These are phyloP conservation scores for Harmothoe impar DNA, from an alignment of 2,888 invertebrate genomes.

Conservation along the genomic window DNA sequence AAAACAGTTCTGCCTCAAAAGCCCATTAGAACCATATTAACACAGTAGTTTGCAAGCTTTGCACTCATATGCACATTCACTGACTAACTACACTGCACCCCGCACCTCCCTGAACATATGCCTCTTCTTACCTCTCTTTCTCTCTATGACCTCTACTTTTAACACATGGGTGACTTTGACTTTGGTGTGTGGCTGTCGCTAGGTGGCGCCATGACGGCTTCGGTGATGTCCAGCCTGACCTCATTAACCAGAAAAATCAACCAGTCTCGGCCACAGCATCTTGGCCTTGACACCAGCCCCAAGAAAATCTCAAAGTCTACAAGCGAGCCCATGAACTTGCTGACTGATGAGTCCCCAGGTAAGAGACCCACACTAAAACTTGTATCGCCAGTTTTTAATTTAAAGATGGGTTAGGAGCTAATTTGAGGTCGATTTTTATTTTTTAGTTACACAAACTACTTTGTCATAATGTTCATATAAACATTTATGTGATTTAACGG, in stretches of 20 bases:
- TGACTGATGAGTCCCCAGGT: conserved; percentile 78
- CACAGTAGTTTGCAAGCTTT: neutral
- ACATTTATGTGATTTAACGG: too few species aligned
- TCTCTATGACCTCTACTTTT: neutral
- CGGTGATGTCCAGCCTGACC: conserved; percentile 65
- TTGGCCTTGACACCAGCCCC: conserved; percentile 73
- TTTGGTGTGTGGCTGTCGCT: conserved; percentile 16
- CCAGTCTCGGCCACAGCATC: conserved; percentile 75
- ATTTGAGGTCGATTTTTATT: too few species aligned
- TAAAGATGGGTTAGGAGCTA: too few species aligned
- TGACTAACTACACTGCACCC: neutral
- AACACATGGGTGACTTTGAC: conserved; percentile 6
- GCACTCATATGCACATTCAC: neutral
- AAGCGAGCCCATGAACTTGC: conserved; percentile 82
- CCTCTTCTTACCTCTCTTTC: neutral
- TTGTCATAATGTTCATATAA: too few species aligned
- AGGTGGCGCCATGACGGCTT: conserved; percentile 57
- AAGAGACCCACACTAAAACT: neutral
- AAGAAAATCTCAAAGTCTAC: conserved; percentile 80
- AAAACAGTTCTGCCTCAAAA: neutral
- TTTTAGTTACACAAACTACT: too few species aligned
- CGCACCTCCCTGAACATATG: neutral
- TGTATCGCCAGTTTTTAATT: too few species aligned
- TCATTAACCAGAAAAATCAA: conserved; percentile 64
- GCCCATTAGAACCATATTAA: neutral